Evolutionary conservation across 2,113 vertebrate genomes (phyloP).

Genomic region (Megaceryle maxima): DNA sequence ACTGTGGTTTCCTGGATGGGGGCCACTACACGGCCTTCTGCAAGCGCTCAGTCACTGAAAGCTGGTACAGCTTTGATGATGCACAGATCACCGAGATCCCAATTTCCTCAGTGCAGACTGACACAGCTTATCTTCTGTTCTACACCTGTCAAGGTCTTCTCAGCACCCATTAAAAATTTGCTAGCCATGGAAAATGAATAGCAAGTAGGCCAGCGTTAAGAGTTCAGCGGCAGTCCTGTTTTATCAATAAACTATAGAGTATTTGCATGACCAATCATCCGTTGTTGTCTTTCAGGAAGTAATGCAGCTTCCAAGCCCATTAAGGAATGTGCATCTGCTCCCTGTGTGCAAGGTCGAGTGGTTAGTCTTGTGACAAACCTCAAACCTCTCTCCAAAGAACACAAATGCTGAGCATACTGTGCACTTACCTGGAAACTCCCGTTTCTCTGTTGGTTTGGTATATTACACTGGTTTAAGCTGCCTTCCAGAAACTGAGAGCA

Average conservation of each 20-base stretch:
- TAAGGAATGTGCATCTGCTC: fast-evolving
- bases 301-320: not conserved
- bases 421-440: not conserved
- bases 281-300: not conserved
- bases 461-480: not conserved
- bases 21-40: slow-evolving; percentile 89
- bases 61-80: slow-evolving; percentile 86
- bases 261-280: not conserved
- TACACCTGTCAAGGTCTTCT: slow-evolving; percentile 76
- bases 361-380: not conserved
- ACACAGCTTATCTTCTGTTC: slow-evolving; percentile 83
- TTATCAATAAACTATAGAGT: slow-evolving; percentile 51
- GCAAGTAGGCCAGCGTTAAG: not conserved
- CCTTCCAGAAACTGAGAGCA: not conserved
- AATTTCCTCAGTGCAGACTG: slow-evolving; percentile 74
- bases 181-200: not conserved
- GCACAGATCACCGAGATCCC: slow-evolving; percentile 70
- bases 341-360: fast-evolving
- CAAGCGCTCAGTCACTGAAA: slow-evolving; percentile 70
- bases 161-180: slow-evolving; percentile 22
- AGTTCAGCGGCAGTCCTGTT: not conserved
- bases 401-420: fast-evolving
- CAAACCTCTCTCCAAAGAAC: not conserved
- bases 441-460: not conserved
- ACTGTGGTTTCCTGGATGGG: slow-evolving; percentile 82